Percentiles rank a stretch among this genome's conserved stretches.
Conservation (phyloP, 2,888 invertebrate genomes). For the Drosophila ezoana region DNA sequence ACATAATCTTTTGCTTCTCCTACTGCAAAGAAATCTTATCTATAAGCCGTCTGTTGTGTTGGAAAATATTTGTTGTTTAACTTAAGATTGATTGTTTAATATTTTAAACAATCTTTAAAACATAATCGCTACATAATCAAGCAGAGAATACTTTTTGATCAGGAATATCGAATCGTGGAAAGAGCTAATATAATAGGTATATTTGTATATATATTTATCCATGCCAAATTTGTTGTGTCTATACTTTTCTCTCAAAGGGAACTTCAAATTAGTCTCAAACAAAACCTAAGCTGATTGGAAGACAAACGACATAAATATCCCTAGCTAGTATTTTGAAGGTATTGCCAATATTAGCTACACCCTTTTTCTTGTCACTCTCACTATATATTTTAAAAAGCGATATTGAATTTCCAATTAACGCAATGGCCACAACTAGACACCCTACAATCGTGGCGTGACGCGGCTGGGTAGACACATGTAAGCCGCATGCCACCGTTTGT, state of each 20-base stretch:
- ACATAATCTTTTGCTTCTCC: background rate
- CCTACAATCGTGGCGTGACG: background rate
- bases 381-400: background rate
- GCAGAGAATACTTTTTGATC: too few species aligned
- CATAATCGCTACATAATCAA: too few species aligned
- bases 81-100: background rate
- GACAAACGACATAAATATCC: too few species aligned
- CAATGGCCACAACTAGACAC: constrained; percentile 13
- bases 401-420: constrained; percentile 46
- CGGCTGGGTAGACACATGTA: background rate
- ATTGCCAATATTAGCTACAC: background rate
- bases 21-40: background rate
- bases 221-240: too few species aligned
- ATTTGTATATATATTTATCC: too few species aligned
- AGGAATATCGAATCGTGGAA: too few species aligned
- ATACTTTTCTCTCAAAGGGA: too few species aligned
- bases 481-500: constrained; percentile 1
- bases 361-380: background rate
- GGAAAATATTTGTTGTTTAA: background rate
- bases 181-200: too few species aligned
- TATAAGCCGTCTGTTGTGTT: background rate
- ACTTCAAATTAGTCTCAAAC: too few species aligned
- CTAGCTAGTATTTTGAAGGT: too few species aligned
- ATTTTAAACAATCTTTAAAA: background rate
- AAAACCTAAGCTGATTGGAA: too few species aligned